Conservation (phyloP, 2,797 vertebrate species). For the Syngnathus rostellatus region DNA sequence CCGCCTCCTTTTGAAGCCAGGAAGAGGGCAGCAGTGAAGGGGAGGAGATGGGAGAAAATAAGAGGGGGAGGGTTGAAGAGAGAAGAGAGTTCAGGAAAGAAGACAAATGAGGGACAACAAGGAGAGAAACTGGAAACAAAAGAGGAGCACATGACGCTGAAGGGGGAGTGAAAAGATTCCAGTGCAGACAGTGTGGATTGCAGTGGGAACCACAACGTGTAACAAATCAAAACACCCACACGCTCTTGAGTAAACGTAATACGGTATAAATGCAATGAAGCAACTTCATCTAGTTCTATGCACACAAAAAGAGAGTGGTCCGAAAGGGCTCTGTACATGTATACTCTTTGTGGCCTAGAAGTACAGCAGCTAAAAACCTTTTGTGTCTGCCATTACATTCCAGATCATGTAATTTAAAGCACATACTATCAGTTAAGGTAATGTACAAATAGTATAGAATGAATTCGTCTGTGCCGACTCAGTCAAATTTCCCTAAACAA, state of each 20-base stretch:
- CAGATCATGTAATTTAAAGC: too few species aligned
- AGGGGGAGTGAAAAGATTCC: not conserved
- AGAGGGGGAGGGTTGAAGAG: not conserved
- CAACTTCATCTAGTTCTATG: too few species aligned
- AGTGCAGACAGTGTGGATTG: not conserved
- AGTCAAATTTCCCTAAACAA: not conserved
- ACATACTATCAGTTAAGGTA: too few species aligned
- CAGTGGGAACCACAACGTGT: not conserved
- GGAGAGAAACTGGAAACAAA: not conserved
- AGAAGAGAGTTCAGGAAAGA: not conserved
- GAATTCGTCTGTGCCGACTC: not conserved
- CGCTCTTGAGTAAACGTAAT: too few species aligned
- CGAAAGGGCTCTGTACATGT: too few species aligned
- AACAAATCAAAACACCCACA: not conserved
- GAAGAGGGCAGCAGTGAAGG: not conserved
- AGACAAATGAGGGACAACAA: not conserved
- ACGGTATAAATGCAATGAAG: too few species aligned
- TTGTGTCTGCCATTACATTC: too few species aligned
- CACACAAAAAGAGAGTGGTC: too few species aligned
- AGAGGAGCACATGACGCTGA: not conserved
- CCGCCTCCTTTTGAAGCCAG: not conserved
- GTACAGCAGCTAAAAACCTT: too few species aligned
- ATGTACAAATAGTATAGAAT: not conserved
- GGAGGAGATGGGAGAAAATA: not conserved
- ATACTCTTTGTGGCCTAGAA: too few species aligned